Evolutionary conservation across 1,140 invertebrate genomes (phyloP).

Genomic region (Brachionus calyciflorus): DNA sequence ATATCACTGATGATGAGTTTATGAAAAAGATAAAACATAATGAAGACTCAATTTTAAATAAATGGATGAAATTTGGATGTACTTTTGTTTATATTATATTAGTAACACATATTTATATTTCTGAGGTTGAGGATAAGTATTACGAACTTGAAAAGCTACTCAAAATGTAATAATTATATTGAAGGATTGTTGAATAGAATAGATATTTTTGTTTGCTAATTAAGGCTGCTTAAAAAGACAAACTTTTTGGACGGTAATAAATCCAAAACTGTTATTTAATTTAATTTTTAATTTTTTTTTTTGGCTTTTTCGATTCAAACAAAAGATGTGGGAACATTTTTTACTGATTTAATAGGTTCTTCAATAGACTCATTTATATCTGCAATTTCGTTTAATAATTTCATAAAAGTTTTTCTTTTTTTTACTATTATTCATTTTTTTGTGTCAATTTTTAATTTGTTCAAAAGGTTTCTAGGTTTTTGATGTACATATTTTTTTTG

Average conservation of each 20-base stretch:
- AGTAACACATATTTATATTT: slow-evolving; percentile 4
- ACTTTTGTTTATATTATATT: not conserved
- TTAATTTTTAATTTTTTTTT: slow-evolving; percentile 9
- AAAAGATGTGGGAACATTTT: slow-evolving; percentile 21
- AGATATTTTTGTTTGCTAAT: not conserved
- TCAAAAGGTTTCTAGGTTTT: slow-evolving; percentile 6
- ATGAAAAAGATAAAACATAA: slow-evolving; percentile 2
- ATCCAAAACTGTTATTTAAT: slow-evolving; percentile 9
- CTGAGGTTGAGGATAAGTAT: slow-evolving; percentile 16
- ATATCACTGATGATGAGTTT: slow-evolving; percentile 4
- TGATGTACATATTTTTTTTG: slow-evolving; percentile 1
- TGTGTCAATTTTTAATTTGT: slow-evolving; percentile 24
- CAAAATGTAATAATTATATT: slow-evolving; percentile 1
- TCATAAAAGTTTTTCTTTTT: slow-evolving; percentile 33
- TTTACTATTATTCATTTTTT: slow-evolving; percentile 6
- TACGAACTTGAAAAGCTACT: slow-evolving; percentile 14
- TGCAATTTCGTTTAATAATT: slow-evolving; percentile 35
- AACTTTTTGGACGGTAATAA: slow-evolving; percentile 23
- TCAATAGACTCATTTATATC: slow-evolving; percentile 24
- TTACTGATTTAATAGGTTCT: slow-evolving; percentile 23
- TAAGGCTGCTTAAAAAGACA: slow-evolving; percentile 1
- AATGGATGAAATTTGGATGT: too few species aligned
- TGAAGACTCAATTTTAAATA: too few species aligned
- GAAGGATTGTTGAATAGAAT: not conserved
- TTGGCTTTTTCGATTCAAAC: slow-evolving; percentile 4